Evolutionary conservation across 2,888 invertebrate species (phyloP), one percentile per base, ranked within the genome.

Genomic region (Protula sp.): DNA sequence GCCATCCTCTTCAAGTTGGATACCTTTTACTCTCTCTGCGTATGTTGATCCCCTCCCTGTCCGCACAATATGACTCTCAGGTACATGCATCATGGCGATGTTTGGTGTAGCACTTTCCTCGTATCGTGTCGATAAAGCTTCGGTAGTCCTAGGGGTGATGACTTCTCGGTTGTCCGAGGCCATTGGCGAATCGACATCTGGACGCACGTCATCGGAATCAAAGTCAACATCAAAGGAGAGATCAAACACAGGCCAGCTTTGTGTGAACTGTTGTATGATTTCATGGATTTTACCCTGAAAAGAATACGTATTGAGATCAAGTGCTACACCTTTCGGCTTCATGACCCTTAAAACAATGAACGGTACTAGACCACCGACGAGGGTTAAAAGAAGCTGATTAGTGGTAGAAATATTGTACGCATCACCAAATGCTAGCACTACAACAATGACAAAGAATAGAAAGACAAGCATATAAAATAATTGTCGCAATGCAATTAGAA

Each of bases 201-300:
- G 38, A 14, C 9, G 38, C n/a, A n/a, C n/a, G 9, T 38, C 38
- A 38, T 38, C 38, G 9, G 38, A 38, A 38, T 38, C 38, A 38
- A 19, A 19, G 9, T 9, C 19, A 5, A 65, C 59, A 24, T 70
- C 65, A 2, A 72, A 58, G 27, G 69, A 50, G 2, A 76, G 59
- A 56, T 76, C 76, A 59, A 61, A 66, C n/a, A 74, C 66, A 1
- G 76, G 75, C 75, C 75, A 76, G 59, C 69, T 68, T 58, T 76
- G 74, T 51, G 71, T 72, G 60, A 71, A 76, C 45, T 71, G 70
- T 3, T 68, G 65, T 26, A 75, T 71, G 56, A 73, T 72, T 59
- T 76, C 75, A 56, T 75, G 74, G 31, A 76, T 69, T 54, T 75
- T 75, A 1, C 74, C 76, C 61, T 76, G 73, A 61, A 75, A 76